Evolutionary conservation across 2,888 invertebrate species (phyloP).

Genomic region (Stratiomys singularior): DNA sequence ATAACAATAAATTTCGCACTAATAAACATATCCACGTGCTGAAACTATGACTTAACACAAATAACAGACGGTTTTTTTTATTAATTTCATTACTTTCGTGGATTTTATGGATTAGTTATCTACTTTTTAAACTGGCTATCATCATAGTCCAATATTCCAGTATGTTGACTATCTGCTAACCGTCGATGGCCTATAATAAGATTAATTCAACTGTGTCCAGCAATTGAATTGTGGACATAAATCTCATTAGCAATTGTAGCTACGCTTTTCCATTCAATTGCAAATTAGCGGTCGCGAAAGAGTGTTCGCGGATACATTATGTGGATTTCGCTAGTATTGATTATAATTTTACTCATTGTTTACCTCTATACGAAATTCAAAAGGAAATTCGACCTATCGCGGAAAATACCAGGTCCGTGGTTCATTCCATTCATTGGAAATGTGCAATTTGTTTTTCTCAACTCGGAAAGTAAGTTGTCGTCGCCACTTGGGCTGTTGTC

Average conservation of each 20-base stretch:
- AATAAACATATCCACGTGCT: neutral
- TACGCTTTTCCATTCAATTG: neutral
- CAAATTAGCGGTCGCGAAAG: neutral
- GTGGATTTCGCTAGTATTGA: neutral
- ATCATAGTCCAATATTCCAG: neutral
- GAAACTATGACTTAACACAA: neutral
- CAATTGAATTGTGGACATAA: neutral
- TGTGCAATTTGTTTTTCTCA: constrained; percentile 58
- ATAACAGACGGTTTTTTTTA: neutral
- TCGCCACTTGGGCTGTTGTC: neutral
- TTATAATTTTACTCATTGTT: neutral
- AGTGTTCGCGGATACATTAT: neutral
- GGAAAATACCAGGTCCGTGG: constrained; percentile 60
- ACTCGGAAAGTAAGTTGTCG: constrained; percentile 37
- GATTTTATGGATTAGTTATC: neutral
- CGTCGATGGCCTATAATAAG: constrained; percentile 1
- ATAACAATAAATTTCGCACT: neutral
- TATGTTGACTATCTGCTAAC: neutral
- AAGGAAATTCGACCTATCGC: constrained; percentile 52
- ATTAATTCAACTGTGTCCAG: neutral
- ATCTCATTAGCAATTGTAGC: neutral
- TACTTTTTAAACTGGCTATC: neutral
- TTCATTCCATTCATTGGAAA: constrained; percentile 61
- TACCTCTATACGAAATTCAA: constrained; percentile 11
- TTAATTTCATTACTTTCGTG: too few species aligned